A percentile compares a stretch with the other conserved stretches of the same genome.
These are phyloP conservation scores for Ferrisia virgata DNA, from an alignment of 2,888 invertebrate species.

Conservation along the genomic window DNA sequence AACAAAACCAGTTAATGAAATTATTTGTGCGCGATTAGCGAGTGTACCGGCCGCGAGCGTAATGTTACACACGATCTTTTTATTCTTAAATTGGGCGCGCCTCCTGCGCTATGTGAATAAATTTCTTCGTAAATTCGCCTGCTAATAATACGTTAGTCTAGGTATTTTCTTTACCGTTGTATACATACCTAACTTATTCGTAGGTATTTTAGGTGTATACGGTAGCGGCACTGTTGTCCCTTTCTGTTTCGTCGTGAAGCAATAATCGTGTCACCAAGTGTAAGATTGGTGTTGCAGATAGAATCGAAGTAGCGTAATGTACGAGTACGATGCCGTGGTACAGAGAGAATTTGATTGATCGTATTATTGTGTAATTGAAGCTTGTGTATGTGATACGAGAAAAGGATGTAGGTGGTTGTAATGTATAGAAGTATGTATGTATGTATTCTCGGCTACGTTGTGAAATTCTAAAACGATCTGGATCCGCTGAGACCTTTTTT, in stretches of 20 bases:
- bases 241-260: not conserved
- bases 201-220: not conserved
- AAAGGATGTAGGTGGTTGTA: not conserved
- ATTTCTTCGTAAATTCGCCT: not conserved
- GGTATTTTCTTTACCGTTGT: not conserved
- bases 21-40: constrained; percentile 42
- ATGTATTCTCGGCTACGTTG: not conserved
- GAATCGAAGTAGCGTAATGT: not conserved
- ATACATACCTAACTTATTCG: too few relatives aligned
- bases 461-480: constrained; percentile 4
- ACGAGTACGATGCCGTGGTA: not conserved
- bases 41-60: constrained; percentile 6
- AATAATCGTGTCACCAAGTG: not conserved
- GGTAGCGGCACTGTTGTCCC: not conserved
- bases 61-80: constrained; percentile 35
- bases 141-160: not conserved
- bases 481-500: not conserved
- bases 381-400: not conserved
- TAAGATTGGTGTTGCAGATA: not conserved
- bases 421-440: not conserved
- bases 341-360: constrained; percentile 22
- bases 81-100: constrained; percentile 26
- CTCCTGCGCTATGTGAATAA: constrained; percentile 7
- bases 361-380: not conserved
- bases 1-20: constrained; percentile 41